A percentile compares a stretch with the other conserved stretches of the same genome.
Evolutionary conservation across 1,140 invertebrate species (phyloP).

Genomic region (Dreissena rostriformis): DNA sequence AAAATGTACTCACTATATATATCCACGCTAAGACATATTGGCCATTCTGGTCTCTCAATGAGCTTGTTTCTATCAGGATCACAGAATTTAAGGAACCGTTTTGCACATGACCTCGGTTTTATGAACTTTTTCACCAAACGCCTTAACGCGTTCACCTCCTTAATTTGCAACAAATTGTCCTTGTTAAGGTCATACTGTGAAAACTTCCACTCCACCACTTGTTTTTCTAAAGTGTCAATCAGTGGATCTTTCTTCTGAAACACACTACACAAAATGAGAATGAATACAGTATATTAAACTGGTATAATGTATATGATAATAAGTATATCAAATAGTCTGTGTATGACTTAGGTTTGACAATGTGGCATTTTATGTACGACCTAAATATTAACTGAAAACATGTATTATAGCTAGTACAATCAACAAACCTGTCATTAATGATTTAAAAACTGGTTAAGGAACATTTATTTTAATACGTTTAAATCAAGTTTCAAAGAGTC

Average conservation of each 20-base stretch:
- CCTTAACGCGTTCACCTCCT: conserved; percentile 90
- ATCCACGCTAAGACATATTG: conserved; percentile 89
- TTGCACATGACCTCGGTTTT: conserved; percentile 92
- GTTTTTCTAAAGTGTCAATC: conserved; percentile 56
- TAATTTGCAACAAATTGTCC: conserved; percentile 88
- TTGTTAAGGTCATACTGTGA: conserved; percentile 88
- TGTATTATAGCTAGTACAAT: too few species aligned
- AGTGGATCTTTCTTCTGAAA: conserved; percentile 43
- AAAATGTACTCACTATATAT: conserved; percentile 70
- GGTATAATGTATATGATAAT: too few species aligned
- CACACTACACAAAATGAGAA: too few species aligned
- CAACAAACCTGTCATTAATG: too few species aligned
- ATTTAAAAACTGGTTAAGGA: too few species aligned
- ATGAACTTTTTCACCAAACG: conserved; percentile 92
- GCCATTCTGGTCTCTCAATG: conserved; percentile 90
- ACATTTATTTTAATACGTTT: too few species aligned
- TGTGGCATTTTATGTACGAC: too few species aligned
- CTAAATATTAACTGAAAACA: too few species aligned
- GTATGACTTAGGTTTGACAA: too few species aligned
- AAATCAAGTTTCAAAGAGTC: too few species aligned
- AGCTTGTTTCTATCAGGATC: conserved; percentile 91
- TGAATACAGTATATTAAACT: too few species aligned
- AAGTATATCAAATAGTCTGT: too few species aligned
- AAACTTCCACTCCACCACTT: conserved; percentile 92
- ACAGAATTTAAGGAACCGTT: conserved; percentile 92